Evolutionary conservation across 2,797 vertebrate genomes (phyloP).

Genomic region (Enteromius unitaeniatus): DNA sequence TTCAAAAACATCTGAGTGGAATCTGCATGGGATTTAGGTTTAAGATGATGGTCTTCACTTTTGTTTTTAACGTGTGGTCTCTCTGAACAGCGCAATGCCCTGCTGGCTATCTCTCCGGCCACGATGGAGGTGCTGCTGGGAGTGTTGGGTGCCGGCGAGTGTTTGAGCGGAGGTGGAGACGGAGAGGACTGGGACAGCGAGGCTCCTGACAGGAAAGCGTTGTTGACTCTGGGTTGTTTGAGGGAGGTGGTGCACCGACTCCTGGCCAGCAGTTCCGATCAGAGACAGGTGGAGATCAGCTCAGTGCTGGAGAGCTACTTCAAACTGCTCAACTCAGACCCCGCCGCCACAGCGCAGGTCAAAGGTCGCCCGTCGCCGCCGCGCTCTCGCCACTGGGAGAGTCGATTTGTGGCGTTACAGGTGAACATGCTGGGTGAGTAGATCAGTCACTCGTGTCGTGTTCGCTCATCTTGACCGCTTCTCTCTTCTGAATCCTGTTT

Average conservation of each 20-base stretch:
- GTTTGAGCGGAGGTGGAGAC: constrained; percentile 81
- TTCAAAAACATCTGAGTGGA: not conserved
- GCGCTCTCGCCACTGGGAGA: constrained; percentile 88
- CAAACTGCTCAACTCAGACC: constrained; percentile 96
- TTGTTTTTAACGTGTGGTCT: not conserved
- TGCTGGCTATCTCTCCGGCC: constrained; percentile 94
- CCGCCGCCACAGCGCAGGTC: constrained; percentile 81
- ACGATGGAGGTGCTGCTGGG: constrained; percentile 97
- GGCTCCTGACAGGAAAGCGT: constrained; percentile 87
- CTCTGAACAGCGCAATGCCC: constrained; percentile 86
- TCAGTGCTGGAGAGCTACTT: constrained; percentile 95
- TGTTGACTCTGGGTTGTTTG: constrained; percentile 92
- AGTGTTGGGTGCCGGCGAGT: constrained; percentile 89
- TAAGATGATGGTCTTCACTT: not conserved
- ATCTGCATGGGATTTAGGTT: not conserved
- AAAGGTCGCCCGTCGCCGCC: constrained; percentile 69
- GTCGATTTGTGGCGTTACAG: constrained; percentile 90
- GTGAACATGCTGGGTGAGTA: constrained; percentile 93
- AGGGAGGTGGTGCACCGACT: constrained; percentile 94
- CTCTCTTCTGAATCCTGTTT: not conserved
- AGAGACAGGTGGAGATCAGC: constrained; percentile 95
- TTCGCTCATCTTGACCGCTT: not conserved
- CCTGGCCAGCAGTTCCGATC: constrained; percentile 93
- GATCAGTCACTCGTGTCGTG: not conserved
- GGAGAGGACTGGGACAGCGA: constrained; percentile 86